phyloP scores from a whole-genome alignment of 2,888 invertebrate genomes.

The Leucania comma region DNA sequence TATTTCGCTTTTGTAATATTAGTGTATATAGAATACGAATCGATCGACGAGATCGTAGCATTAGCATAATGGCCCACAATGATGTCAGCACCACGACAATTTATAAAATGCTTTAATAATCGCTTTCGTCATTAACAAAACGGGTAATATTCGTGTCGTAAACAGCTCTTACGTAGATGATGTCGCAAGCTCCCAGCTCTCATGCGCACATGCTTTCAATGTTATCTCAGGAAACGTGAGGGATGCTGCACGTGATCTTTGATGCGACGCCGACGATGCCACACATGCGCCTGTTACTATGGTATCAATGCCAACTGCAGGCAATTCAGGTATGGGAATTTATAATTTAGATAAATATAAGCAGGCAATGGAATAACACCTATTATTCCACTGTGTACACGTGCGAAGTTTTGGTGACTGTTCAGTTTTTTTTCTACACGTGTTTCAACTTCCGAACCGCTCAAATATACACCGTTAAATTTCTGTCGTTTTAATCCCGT shows the following conservation, averaged over 20 bases:
- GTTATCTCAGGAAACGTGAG: constrained; percentile 45
- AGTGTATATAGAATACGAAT: neutral
- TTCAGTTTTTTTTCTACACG: neutral
- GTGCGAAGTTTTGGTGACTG: neutral
- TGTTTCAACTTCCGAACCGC: too few species aligned
- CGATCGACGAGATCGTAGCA: neutral
- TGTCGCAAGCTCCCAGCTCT: constrained; percentile 37
- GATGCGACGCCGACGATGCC: constrained; percentile 12
- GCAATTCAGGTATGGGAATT: constrained; percentile 10
- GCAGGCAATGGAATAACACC: neutral
- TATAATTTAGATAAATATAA: constrained; percentile 1
- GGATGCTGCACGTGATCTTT: constrained; percentile 45
- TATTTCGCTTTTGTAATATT: too few species aligned
- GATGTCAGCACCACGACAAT: neutral
- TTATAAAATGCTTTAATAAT: constrained; percentile 10
- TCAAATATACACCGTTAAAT: too few species aligned
- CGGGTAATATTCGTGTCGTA: constrained; percentile 27
- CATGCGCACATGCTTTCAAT: constrained; percentile 30
- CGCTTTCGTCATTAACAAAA: constrained; percentile 18
- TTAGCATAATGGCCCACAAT: neutral
- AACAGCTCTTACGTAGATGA: constrained; percentile 2
- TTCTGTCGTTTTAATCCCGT: too few species aligned
- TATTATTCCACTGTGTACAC: neutral
- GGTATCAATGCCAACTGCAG: constrained; percentile 39
- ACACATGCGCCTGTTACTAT: constrained; percentile 32